phyloP scores from a whole-genome alignment of 2,888 invertebrate genomes.

The Pristionchus entomophagus region DNA sequence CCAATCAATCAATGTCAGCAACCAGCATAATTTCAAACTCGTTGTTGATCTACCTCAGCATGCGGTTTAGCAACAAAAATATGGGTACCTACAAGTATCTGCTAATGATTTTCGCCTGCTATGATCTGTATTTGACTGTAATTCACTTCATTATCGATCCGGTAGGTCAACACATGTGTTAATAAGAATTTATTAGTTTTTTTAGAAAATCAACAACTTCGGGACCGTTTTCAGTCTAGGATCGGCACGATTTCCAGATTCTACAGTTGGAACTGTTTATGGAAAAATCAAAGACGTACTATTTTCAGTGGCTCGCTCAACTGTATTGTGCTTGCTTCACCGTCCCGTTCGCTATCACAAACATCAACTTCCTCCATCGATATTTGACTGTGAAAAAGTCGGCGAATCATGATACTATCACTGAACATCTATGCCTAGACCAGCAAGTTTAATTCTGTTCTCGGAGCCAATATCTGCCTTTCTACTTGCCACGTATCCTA shows the following conservation, averaged over 20 bases:
- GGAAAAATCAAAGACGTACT: neutral
- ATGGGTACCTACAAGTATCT: conserved; percentile 3
- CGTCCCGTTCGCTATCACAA: neutral
- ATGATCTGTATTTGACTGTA: neutral
- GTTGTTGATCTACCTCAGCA: neutral
- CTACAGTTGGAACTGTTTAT: neutral
- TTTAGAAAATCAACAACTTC: neutral
- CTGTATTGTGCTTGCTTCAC: neutral
- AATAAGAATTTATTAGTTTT: neutral
- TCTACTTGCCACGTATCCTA: neutral
- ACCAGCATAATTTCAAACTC: neutral
- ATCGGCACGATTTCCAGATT: neutral
- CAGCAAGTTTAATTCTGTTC: neutral
- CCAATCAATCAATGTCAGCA: no score
- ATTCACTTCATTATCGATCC: neutral
- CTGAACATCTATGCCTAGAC: neutral
- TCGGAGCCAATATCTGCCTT: no score
- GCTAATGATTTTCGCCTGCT: neutral
- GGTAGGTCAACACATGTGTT: neutral
- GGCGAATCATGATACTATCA: neutral
- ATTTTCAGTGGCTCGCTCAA: neutral
- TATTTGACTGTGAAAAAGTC: neutral
- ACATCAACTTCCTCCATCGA: neutral
- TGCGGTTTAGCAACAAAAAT: neutral
- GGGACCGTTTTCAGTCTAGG: neutral